A percentile compares a stretch with the other conserved stretches of the same genome.
phyloP scores from a whole-genome alignment of 2,797 vertebrate genomes.

The Hypotaenidia philippensis region DNA sequence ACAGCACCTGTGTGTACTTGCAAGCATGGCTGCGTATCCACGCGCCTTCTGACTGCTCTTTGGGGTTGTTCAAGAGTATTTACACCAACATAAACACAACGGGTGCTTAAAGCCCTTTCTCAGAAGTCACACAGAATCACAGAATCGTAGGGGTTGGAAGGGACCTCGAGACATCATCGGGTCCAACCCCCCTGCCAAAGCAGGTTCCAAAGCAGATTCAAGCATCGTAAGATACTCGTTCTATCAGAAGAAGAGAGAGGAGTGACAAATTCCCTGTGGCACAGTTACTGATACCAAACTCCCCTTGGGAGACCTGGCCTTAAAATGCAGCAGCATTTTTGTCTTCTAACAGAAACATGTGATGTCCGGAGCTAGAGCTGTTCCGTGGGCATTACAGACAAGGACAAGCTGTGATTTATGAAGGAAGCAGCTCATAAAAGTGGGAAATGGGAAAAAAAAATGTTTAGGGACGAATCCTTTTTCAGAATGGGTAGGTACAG shows the following conservation, averaged over 20 bases:
- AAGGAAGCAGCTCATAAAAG: neutral
- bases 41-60: neutral
- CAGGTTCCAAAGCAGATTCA: neutral
- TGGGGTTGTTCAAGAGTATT: neutral
- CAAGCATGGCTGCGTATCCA: neutral
- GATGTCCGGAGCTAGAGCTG: neutral
- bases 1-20: neutral
- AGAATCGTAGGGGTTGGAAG: neutral
- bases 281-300: neutral
- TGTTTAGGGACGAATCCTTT: neutral
- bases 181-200: too few relatives aligned
- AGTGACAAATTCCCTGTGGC: neutral
- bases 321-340: neutral
- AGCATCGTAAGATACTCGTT: neutral
- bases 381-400: neutral
- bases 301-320: neutral
- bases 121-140: neutral
- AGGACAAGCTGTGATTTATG: neutral
- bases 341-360: neutral
- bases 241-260: neutral
- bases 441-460: neutral
- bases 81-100: neutral
- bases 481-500: neutral
- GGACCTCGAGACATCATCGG: too few relatives aligned
- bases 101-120: neutral